These are phyloP conservation scores for Aspidoscelis tigris DNA, from an alignment of 2,113 vertebrate genomes.

Conservation along the genomic window DNA sequence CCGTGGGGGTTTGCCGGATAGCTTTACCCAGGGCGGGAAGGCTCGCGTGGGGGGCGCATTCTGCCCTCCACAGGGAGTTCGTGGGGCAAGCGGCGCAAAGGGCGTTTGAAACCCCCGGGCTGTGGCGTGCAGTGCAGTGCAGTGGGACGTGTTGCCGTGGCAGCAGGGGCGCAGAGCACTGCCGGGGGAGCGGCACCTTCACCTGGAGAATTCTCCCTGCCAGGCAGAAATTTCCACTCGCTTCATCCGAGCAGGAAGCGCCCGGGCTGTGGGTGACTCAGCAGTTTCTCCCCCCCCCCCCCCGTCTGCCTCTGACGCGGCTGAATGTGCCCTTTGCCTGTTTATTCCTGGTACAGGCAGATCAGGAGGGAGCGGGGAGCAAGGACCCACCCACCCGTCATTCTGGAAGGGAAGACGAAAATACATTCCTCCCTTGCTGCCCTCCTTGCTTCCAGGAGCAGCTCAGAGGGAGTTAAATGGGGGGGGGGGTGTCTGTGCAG, in stretches of 20 bases:
- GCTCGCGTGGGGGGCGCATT: too few species aligned
- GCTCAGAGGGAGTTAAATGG: conserved; percentile 20
- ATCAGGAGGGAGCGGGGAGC: conserved; percentile 5
- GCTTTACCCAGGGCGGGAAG: background rate
- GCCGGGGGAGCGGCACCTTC: background rate
- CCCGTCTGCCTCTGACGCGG: conserved; percentile 39
- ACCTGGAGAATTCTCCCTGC: background rate
- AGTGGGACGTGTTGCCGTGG: conserved; percentile 23
- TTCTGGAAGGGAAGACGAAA: conserved; percentile 59
- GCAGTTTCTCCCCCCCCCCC: conserved; percentile 55
- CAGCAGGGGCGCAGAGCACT: background rate
- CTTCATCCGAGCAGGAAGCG: conserved; percentile 30
- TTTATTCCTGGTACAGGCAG: conserved; percentile 65
- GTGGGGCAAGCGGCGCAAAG: background rate
- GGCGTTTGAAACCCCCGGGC: background rate
- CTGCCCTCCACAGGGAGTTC: too few species aligned
- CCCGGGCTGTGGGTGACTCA: conserved; percentile 72
- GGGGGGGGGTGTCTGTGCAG: background rate
- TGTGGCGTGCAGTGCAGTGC: background rate
- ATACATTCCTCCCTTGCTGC: conserved; percentile 56
- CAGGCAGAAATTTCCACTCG: conserved; percentile 25
- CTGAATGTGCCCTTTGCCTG: conserved; percentile 56
- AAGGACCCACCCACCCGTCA: conserved; percentile 52
- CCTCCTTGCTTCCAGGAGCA: conserved; percentile 23
- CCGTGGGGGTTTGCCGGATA: background rate